These are phyloP conservation scores for Antedon bifida DNA, from an alignment of 35 echinoderm and acorn worm species.

Conservation along the genomic window DNA sequence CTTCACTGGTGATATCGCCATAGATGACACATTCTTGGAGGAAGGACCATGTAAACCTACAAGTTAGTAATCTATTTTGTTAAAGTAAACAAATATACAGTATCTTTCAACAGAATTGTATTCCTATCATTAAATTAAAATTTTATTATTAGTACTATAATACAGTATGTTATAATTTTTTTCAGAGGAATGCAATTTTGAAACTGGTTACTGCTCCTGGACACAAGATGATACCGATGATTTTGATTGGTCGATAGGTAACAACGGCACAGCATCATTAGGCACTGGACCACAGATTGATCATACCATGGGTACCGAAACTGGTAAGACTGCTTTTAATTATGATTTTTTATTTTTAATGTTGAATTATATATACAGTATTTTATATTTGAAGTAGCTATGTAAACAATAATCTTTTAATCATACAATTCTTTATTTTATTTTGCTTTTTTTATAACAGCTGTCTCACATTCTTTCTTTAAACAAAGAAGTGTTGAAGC, in stretches of 20 bases:
- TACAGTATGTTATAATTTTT: not conserved
- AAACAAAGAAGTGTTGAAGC: too few relatives aligned
- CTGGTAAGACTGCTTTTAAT: slow-evolving; percentile 27
- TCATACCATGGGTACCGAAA: slow-evolving; percentile 73
- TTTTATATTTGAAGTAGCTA: too few relatives aligned
- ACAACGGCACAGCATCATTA: slow-evolving; percentile 38
- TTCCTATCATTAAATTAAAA: too few relatives aligned
- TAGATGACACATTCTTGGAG: slow-evolving; percentile 17
- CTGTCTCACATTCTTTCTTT: too few relatives aligned
- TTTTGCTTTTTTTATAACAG: too few relatives aligned
- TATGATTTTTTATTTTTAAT: too few relatives aligned
- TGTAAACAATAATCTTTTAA: too few relatives aligned
- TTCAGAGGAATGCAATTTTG: slow-evolving; percentile 72
- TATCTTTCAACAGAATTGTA: not conserved
- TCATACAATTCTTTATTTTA: too few relatives aligned
- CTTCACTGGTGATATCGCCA: slow-evolving; percentile 27
- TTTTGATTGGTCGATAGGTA: slow-evolving; percentile 65
- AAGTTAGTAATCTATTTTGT: not conserved
- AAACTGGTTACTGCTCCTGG: slow-evolving; percentile 51
- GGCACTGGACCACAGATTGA: slow-evolving; percentile 69
- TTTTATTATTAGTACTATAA: too few relatives aligned
- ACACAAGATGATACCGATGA: slow-evolving; percentile 47
- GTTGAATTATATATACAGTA: too few relatives aligned
- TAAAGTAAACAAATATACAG: not conserved
- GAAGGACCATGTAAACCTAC: not conserved